These are phyloP conservation scores for Nematostella vectensis DNA, from an alignment of 92 coral and sea anemone genomes.

Conservation along the genomic window DNA sequence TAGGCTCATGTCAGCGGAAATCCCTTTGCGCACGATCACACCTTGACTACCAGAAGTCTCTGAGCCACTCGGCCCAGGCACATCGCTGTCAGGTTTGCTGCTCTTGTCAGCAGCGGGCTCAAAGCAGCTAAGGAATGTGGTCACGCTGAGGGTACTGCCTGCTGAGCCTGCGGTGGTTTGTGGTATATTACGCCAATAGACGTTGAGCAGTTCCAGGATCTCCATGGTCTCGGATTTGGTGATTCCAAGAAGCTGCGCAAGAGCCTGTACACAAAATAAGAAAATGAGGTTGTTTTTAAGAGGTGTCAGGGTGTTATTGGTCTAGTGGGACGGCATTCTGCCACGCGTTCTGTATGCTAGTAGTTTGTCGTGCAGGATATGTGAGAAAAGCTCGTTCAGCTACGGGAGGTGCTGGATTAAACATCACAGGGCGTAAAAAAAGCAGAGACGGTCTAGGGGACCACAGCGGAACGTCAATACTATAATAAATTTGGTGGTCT, in stretches of 20 bases:
- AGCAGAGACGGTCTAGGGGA: too few relatives aligned
- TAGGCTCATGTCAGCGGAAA: conserved; percentile 56
- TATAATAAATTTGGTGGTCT: too few relatives aligned
- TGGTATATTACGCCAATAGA: conserved; percentile 22
- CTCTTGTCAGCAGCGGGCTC: conserved; percentile 40
- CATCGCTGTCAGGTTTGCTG: conserved; percentile 17
- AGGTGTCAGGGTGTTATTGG: too few relatives aligned
- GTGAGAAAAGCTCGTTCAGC: too few relatives aligned
- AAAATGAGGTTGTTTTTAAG: too few relatives aligned
- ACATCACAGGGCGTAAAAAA: too few relatives aligned
- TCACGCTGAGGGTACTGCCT: conserved; percentile 32
- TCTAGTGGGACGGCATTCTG: too few relatives aligned
- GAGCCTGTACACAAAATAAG: too few relatives aligned
- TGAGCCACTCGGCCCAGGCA: conserved; percentile 38
- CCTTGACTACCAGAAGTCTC: conserved; percentile 6
- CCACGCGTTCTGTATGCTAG: too few relatives aligned
- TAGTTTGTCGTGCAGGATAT: too few relatives aligned
- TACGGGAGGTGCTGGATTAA: too few relatives aligned
- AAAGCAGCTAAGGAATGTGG: conserved; percentile 85
- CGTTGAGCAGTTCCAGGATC: conserved; percentile 42
- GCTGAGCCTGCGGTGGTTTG: conserved; percentile 11
- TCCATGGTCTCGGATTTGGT: conserved; percentile 75
- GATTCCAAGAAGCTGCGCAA: conserved; percentile 59
- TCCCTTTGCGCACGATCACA: conserved; percentile 52
- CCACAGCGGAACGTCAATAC: too few relatives aligned